Base-by-base conservation (phyloP, 2,797 vertebrate genomes). In the Knipowitschia caucasica region DNA sequence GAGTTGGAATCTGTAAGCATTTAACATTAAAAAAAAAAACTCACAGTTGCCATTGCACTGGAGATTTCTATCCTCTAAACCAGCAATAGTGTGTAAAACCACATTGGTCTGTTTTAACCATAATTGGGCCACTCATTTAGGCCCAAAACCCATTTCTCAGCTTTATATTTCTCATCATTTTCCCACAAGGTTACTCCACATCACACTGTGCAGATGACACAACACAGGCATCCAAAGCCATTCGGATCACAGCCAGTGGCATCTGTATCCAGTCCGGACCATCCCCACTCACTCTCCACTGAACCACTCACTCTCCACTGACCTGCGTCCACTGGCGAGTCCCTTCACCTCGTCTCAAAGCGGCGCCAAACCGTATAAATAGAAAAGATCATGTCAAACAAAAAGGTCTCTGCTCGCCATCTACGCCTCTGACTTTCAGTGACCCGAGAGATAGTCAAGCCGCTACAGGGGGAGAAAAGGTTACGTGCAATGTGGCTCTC, bases 291-390 rank as follows among this genome's bases (percentile, higher is more conserved):
- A 2, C 38, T 43, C 23, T 43, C 12, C 21, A 15, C 35, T 36
- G 8, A 15, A 17, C 7, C 17, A 1, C 7, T 29, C 27, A 2
- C 27, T 30, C 10, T 7, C 35, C 87, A 94, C 94, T 92, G 88
- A 97, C 94, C 94, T 97, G 92, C 86, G 92, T 93, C 91, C 88
- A 86, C 60, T 82, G 88, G 86, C 86, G 89, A 90, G 85, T 93
- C 88, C 90, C 68, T 85, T 88, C 85, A 89, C 85, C 85, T 62
- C 67, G 83, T 88, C 78, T 70, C 67, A 75, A 60, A 67, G 71
- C 71, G 64, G 61, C 53, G 45, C 57, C 44, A 70, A 72, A 50
- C 67, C 70, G 73, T 69, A 54, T 75, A 81, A 55, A 64, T 57
- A 77, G 80, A 53, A 65, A 64, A 71, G 74, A 74, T 74, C 63